Conservation (phyloP, 2,113 vertebrate species). For the Strix aluco region DNA sequence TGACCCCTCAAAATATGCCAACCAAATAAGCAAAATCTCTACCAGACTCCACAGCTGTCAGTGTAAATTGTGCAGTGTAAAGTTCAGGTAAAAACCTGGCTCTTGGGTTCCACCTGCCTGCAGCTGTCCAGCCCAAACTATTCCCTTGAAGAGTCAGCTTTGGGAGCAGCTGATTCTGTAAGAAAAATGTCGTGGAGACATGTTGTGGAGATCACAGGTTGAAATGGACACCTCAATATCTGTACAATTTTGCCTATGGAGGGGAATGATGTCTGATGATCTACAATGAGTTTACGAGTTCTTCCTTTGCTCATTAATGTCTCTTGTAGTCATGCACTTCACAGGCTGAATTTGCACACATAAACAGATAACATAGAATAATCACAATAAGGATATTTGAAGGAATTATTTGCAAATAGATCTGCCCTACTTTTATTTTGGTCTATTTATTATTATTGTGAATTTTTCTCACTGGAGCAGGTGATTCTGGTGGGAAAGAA, state of each 20-base stretch:
- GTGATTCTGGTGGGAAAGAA: not conserved
- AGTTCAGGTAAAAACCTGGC: not conserved
- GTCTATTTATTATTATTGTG: not conserved
- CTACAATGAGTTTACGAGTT: not conserved
- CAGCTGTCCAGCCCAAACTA: not conserved
- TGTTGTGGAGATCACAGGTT: not conserved
- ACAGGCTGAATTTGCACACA: not conserved
- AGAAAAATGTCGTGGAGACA: not conserved
- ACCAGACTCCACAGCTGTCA: not conserved
- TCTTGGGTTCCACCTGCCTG: constrained; percentile 15
- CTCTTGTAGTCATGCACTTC: not conserved
- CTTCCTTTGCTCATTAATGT: not conserved
- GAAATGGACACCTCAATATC: not conserved
- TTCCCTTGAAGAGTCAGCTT: not conserved
- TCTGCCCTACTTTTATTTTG: not conserved
- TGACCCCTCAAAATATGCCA: not conserved
- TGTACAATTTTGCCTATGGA: not conserved
- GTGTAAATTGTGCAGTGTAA: not conserved
- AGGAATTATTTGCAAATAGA: not conserved
- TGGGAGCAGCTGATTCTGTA: not conserved
- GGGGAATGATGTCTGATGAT: not conserved
- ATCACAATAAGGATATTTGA: not conserved
- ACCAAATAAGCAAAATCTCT: not conserved
- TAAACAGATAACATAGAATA: not conserved
- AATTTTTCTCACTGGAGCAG: not conserved